phyloP scores from a whole-genome alignment of 2,113 vertebrate genomes.

The Ranitomeya imitator region DNA sequence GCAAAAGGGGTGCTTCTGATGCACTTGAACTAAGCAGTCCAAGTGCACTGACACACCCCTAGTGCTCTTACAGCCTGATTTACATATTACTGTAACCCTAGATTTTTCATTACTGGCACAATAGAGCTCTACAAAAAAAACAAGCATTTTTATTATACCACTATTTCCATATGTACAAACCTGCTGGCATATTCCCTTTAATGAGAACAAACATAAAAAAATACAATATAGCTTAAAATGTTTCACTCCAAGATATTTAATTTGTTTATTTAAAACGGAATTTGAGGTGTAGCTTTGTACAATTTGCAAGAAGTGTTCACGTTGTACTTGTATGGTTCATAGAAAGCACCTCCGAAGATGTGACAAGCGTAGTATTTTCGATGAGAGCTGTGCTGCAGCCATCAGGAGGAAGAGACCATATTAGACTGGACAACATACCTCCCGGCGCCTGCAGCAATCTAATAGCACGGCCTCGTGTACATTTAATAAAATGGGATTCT shows the following conservation, averaged over 20 bases:
- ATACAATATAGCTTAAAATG: background rate
- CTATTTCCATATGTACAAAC: too few species aligned
- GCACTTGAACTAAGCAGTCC: too few species aligned
- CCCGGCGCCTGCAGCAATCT: conserved; percentile 9
- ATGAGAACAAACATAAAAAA: too few species aligned
- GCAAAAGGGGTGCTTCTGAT: too few species aligned
- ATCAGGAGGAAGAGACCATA: background rate
- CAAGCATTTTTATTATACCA: too few species aligned
- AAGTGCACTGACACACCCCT: too few species aligned
- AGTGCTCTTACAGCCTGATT: too few species aligned
- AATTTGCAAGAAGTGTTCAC: background rate
- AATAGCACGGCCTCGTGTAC: background rate
- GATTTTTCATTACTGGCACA: too few species aligned
- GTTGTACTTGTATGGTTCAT: background rate
- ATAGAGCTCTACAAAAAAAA: too few species aligned
- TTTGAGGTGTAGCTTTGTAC: background rate
- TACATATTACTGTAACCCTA: too few species aligned
- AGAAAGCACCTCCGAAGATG: background rate
- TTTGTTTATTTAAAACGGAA: background rate
- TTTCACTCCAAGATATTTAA: background rate
- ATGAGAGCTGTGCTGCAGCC: background rate
- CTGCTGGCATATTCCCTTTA: too few species aligned
- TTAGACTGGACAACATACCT: background rate
- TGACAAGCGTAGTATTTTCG: background rate
- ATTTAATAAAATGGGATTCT: conserved; percentile 16